Conservation (phyloP, 1,140 invertebrate genomes). For the Leptonema lineaticorne region DNA sequence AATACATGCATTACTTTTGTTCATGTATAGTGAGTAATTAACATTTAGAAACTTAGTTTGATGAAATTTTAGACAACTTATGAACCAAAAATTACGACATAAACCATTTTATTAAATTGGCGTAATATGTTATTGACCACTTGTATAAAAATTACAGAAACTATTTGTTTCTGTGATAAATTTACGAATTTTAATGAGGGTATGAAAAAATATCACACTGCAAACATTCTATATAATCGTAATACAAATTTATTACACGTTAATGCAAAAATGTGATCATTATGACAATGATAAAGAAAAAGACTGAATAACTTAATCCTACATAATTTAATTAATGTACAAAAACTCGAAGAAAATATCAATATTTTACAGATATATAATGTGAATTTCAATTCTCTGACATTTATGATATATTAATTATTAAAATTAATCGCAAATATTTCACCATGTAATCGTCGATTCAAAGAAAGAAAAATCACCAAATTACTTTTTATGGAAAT, state of each 20-base stretch:
- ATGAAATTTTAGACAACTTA: too few relatives aligned
- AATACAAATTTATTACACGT: background rate
- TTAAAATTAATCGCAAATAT: background rate
- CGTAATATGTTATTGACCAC: too few relatives aligned
- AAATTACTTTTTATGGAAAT: background rate
- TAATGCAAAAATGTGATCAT: background rate
- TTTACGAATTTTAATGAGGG: background rate
- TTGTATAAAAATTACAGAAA: too few relatives aligned
- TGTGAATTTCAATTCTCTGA: background rate
- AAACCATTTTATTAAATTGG: too few relatives aligned
- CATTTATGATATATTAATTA: background rate
- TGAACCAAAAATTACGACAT: too few relatives aligned
- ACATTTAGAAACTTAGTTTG: too few relatives aligned
- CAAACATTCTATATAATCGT: background rate
- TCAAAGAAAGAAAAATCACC: slow-evolving; percentile 4
- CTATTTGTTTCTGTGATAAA: too few relatives aligned
- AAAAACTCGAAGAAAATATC: slow-evolving; percentile 21
- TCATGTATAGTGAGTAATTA: too few relatives aligned
- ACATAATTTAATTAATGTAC: slow-evolving; percentile 42
- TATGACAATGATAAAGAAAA: slow-evolving; percentile 21
- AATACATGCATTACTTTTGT: too few relatives aligned
- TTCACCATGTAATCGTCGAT: slow-evolving; percentile 7
- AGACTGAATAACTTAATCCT: slow-evolving; percentile 31
- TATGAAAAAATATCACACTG: background rate
- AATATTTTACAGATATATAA: slow-evolving; percentile 19